Evolutionary conservation across 2,888 invertebrate species (phyloP).

Genomic region (Drosophila cyrtoloma): DNA sequence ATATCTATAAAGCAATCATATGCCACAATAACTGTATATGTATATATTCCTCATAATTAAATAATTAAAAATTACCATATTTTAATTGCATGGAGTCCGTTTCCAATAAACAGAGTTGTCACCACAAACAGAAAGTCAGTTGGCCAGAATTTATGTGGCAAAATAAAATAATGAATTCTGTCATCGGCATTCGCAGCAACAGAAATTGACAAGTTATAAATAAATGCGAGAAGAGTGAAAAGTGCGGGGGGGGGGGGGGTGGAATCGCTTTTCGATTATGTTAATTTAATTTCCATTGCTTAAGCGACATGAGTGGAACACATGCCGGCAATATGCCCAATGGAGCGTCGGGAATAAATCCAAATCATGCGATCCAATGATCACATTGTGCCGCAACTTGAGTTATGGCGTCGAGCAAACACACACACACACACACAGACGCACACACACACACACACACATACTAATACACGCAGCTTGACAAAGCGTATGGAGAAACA

Average conservation of each 20-base stretch:
- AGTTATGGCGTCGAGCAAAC: conserved; percentile 71
- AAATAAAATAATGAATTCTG: conserved; percentile 82
- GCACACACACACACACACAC: not conserved
- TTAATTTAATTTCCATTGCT: conserved; percentile 75
- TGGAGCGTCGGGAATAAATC: conserved; percentile 75
- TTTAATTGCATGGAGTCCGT: conserved; percentile 13
- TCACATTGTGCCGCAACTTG: conserved; percentile 79
- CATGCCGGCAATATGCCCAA: conserved; percentile 82
- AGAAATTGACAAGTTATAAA: conserved; percentile 67
- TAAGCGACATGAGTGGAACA: conserved; percentile 73
- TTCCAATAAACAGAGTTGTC: conserved; percentile 29
- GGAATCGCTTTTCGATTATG: conserved; percentile 79
- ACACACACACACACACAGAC: conserved; percentile 29
- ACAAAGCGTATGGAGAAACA: conserved; percentile 56
- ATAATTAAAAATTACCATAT: not conserved
- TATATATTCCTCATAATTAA: not conserved
- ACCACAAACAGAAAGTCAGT: conserved; percentile 20
- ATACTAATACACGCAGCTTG: conserved; percentile 11
- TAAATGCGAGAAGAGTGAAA: conserved; percentile 50
- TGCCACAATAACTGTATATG: not conserved
- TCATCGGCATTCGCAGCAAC: conserved; percentile 64
- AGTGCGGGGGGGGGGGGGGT: conserved; percentile 31
- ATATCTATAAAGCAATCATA: not conserved
- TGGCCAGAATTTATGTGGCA: conserved; percentile 75
- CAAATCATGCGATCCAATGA: conserved; percentile 82